Base-by-base conservation (phyloP, 2,797 vertebrate genomes). In the Enteromius trimaculatus region DNA sequence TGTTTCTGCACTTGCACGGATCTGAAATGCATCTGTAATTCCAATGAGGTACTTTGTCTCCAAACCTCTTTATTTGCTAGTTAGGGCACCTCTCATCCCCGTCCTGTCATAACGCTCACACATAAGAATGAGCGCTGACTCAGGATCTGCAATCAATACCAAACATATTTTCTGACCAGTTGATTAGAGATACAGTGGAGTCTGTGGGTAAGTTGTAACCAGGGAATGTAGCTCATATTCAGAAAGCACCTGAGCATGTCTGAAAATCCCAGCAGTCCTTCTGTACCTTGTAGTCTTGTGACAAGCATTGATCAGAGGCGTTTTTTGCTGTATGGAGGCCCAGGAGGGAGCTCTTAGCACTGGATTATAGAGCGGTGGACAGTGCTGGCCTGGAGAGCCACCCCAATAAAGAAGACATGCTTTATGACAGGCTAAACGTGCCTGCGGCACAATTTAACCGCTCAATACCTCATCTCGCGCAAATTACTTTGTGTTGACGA, bases 391-490 rank as follows among this genome's bases (percentile, higher is more conserved):
- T 81, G 77, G 55, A 51, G 77, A 87, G 86, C 69, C 64, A 80
- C 70, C 85, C 90, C 92, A 94, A 92, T 94, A 94, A 94, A 94
- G 86, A 82, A 88, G 89, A 87, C 89, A 91, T 92, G 90, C 90
- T 95, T 95, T 95, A 95, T 94, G 94, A 94, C 91, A 90, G 90
- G 89, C 88, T 84, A 88, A 92, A 93, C 85, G 84, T 91, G 88
- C 87, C 90, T 89, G 87, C 89, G 88, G 87, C 90, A 89, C 90
- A 88, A 88, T 89, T 86, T 85, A 89, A 89, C 90, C 91, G 93
- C 90, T 94, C 93, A 92, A 94, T 95, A 95, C 92, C 87, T 94
- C 92, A 94, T 94, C 92, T 92, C 89, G 85, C 86, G 85, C 85
- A 44, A 91, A 93, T 91, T 92, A 90, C 88, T 90, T 62, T 60